phyloP scores from a whole-genome alignment of 2,797 vertebrate species.

The Cirrhinus molitorella region DNA sequence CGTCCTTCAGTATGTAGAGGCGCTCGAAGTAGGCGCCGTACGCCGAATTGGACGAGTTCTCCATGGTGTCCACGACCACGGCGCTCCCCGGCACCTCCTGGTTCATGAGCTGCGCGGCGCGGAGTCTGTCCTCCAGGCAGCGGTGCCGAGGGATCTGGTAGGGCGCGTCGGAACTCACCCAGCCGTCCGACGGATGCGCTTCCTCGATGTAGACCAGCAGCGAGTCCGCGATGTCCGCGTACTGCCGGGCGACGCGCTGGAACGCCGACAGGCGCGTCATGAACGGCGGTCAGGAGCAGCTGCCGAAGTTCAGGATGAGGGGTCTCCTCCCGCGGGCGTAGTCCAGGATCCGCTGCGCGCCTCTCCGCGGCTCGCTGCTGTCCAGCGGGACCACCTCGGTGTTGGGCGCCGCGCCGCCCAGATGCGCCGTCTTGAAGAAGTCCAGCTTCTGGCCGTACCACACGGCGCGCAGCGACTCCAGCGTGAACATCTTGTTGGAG shows the following conservation, averaged over 20 bases:
- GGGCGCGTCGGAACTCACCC: slow-evolving; percentile 96
- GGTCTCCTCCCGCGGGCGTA: slow-evolving; percentile 88
- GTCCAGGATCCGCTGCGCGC: slow-evolving; percentile 85
- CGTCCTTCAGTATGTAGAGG: slow-evolving; percentile 92
- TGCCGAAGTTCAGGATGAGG: slow-evolving; percentile 96
- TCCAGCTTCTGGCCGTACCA: slow-evolving; percentile 98
- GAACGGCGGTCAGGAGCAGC: slow-evolving; percentile 99
- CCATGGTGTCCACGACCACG: slow-evolving; percentile 96
- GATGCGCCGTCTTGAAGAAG: slow-evolving; percentile 93
- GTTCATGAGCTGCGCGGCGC: slow-evolving; percentile 89
- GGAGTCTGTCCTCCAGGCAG: slow-evolving; percentile 92
- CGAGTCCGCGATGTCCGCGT: slow-evolving; percentile 93
- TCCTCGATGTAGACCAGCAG: slow-evolving; percentile 97
- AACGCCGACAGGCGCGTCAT: slow-evolving; percentile 97
- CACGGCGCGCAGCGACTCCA: slow-evolving; percentile 93
- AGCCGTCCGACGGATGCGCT: slow-evolving; percentile 97
- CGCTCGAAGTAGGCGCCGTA: slow-evolving; percentile 98
- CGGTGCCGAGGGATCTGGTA: slow-evolving; percentile 94
- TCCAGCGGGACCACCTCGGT: slow-evolving; percentile 91
- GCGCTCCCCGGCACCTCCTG: slow-evolving; percentile 85
- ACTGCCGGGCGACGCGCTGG: slow-evolving; percentile 90
- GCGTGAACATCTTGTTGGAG: slow-evolving; percentile 93
- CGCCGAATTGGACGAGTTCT: slow-evolving; percentile 94
- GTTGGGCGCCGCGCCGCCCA: slow-evolving; percentile 90
- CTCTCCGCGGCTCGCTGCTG: slow-evolving; percentile 77